Evolutionary conservation across 2,113 vertebrate species (phyloP).

Genomic region (Thryonomys swinderianus): DNA sequence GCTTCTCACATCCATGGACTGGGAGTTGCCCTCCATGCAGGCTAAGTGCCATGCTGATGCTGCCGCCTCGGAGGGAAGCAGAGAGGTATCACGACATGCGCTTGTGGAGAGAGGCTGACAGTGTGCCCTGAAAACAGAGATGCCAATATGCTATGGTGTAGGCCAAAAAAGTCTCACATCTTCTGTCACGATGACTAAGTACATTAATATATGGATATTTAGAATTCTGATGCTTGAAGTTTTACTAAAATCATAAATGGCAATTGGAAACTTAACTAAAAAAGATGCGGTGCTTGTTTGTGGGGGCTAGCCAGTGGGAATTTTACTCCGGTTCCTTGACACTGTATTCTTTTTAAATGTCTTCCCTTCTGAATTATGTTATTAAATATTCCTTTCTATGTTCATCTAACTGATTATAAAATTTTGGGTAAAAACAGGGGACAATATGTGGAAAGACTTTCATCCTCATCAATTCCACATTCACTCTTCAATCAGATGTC

Average conservation of each 20-base stretch:
- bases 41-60: background rate
- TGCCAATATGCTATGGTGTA: rapidly evolving
- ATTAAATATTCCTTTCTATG: background rate
- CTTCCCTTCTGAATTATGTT: background rate
- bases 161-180: background rate
- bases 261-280: background rate
- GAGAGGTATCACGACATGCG: rapidly evolving
- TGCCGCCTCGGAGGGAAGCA: background rate
- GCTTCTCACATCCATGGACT: background rate
- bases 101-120: background rate
- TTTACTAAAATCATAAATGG: background rate
- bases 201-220: background rate
- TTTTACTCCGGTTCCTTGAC: background rate
- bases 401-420: background rate
- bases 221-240: background rate
- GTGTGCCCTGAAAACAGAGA: background rate
- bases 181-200: background rate
- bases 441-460: background rate
- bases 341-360: background rate
- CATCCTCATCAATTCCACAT: background rate
- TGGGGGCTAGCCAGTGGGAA: background rate
- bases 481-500: background rate
- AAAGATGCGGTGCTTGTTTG: background rate
- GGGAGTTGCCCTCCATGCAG: background rate
- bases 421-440: background rate